phyloP scores from a whole-genome alignment of 2,113 vertebrate genomes.

The Halichoerus grypus region DNA sequence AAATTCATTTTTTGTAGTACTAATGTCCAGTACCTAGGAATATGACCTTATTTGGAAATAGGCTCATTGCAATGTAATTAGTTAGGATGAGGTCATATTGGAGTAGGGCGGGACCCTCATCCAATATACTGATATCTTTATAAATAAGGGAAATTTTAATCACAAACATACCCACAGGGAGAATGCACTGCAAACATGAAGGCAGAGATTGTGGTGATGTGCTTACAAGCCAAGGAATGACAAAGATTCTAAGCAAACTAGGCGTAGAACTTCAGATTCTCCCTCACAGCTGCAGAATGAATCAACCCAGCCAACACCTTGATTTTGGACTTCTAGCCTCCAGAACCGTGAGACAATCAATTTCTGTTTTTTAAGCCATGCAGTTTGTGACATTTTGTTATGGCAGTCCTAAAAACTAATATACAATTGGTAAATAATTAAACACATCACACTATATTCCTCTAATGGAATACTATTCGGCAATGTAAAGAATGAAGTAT shows the following conservation, averaged over 20 bases:
- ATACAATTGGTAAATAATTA: not conserved
- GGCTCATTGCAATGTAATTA: not conserved
- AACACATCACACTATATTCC: not conserved
- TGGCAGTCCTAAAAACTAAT: not conserved
- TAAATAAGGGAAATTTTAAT: not conserved
- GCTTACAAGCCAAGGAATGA: not conserved
- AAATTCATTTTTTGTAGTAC: not conserved
- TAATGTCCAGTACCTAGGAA: not conserved
- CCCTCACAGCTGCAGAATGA: not conserved
- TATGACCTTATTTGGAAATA: not conserved
- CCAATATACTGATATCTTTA: not conserved
- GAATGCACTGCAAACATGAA: not conserved
- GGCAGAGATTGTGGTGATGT: not conserved
- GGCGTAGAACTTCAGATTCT: too few relatives aligned
- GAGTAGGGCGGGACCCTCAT: not conserved
- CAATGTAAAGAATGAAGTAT: not conserved
- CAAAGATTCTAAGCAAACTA: not conserved
- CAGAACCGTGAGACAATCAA: not conserved
- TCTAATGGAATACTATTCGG: not conserved
- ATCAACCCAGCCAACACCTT: too few relatives aligned
- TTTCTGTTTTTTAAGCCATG: not conserved
- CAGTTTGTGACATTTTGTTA: not conserved
- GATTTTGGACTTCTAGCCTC: not conserved
- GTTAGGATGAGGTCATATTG: not conserved
- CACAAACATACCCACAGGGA: not conserved